Evolutionary conservation across 92 coral and sea anemone genomes (phyloP), one percentile per base, ranked within the genome.

Genomic region (Micromussa lordhowensis): DNA sequence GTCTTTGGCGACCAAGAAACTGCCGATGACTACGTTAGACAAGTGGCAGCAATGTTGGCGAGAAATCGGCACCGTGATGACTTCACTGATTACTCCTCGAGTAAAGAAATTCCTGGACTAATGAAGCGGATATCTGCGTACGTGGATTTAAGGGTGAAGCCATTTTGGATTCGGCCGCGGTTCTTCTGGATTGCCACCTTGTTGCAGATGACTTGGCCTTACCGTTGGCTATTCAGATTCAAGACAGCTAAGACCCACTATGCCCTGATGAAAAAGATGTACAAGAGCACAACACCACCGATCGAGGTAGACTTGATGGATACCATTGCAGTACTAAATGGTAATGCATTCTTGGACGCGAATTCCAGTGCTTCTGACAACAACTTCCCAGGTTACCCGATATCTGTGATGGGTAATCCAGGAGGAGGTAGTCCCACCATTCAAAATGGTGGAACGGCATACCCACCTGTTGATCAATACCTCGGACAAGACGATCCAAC

Each of bases 1-100:
- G 34, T 82, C 68, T 95, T 95, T 64, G 98, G 98, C 57, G 96
- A 95, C 71, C 88, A 86, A 28, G 98, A 95, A 80, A 95, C 98
- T 13, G 85, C 89, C 0, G 87, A 89, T 0, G 94, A 80, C 34
- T 95, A 51, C 68, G 87, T 71, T 24, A 83, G 91, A 21, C 93
- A 95, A 13, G 86, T 40, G 59, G 80, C n/a, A 5, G 91, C 78
- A 26, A 93, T 93, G 93, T 18, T 91, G 9, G 93, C 83, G 24
- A 79, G 93, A 69, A 93, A 92, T 66, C 90, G 85, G 5, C 90
- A 91, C 80, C 89, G 95, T 21, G 97, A 94, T 36, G 94, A 36
- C 7, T 61, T 30, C 86, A 84, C 88, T 44, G 93, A 91, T 58
- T 94, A 82, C 82, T 90, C 92, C 5, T 75, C 70, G 26, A 55